Conservation (phyloP, 2,888 invertebrate species). For the Odontocolon sp. region DNA sequence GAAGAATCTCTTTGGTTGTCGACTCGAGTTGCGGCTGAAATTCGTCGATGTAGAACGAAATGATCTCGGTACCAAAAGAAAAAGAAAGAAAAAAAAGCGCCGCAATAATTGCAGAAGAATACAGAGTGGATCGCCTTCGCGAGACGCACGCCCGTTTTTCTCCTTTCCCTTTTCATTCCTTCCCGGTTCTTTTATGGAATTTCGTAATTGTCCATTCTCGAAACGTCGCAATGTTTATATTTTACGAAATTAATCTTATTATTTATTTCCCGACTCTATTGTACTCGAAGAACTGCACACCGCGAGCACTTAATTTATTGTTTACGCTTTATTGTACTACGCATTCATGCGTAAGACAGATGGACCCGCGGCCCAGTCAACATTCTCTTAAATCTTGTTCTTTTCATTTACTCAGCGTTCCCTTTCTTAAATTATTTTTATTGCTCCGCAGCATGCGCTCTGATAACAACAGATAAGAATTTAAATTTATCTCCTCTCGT, state of each 20-base stretch:
- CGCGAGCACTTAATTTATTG: constrained; percentile 53
- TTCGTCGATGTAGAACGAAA: constrained; percentile 63
- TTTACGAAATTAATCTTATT: background rate
- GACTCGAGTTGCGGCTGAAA: constrained; percentile 47
- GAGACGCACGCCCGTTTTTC: constrained; percentile 45
- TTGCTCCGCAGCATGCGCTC: too few species aligned
- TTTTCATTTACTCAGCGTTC: too few species aligned
- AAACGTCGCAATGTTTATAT: background rate
- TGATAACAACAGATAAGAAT: too few species aligned
- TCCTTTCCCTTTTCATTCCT: constrained; percentile 40
- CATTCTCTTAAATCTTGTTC: constrained; percentile 53
- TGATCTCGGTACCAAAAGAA: constrained; percentile 61
- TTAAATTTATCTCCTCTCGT: too few species aligned
- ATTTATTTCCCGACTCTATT: constrained; percentile 44
- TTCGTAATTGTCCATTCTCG: constrained; percentile 32
- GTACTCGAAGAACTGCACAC: constrained; percentile 41
- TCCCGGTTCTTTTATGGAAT: constrained; percentile 47
- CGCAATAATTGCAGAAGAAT: constrained; percentile 28
- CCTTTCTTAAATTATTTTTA: too few species aligned
- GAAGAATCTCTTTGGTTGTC: constrained; percentile 33
- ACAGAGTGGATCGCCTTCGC: constrained; percentile 57
- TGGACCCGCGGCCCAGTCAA: constrained; percentile 43
- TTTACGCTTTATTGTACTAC: constrained; percentile 50
- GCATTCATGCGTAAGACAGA: constrained; percentile 56
- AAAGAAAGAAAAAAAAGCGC: constrained; percentile 24